Base-by-base conservation (phyloP, 2,797 vertebrate genomes). In the Heliangelus exortis region DNA sequence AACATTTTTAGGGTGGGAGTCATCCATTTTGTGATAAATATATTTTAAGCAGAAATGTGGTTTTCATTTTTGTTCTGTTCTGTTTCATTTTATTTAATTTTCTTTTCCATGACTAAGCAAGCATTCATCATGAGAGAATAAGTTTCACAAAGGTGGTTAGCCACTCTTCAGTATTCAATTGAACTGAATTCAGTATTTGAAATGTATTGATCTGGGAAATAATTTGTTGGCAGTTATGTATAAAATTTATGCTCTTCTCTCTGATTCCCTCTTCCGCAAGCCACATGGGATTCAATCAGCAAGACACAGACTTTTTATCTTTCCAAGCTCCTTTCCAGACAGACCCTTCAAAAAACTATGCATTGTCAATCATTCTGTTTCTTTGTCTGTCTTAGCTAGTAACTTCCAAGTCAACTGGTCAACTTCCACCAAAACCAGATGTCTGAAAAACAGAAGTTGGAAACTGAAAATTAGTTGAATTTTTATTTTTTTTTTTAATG, bases 401-500 rank as follows among this genome's bases (percentile, higher is more conserved):
- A 78, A 54, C 8, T 53, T 68, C 34, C 16, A 80, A 50, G 23
- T 6, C 21, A 53, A 50, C 8, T 28, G 7, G 5, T 67, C 66
- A 3, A 47, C 54, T 87, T 63, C 53, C 75, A 26, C 21, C 19
- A n/a, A 59, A 92, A 78, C 8, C n/a, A 71, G 53, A 51, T 51
- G 5, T 21, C 41, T 86, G 47, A 77, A 73, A 20, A 50, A 36
- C 18, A 22, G 6, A 75, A 86, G 12, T 51, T 23, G 4, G 15
- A 75, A 31, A 29, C 0, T 43, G 15, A 79, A 82, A 79, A n/a
- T 34, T 1, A 2, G 17, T 75, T 72, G 10, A 31, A 16, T 2
- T 2, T n/a, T n/a, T n/a, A 21, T 50, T 63, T 3, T 31, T 51
- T 47, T 16, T 2, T 2, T 3, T 2, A 10, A 12, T 31, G 2